These are phyloP conservation scores for Argyrosomus regius DNA, from an alignment of 2,797 vertebrate genomes.

Conservation along the genomic window DNA sequence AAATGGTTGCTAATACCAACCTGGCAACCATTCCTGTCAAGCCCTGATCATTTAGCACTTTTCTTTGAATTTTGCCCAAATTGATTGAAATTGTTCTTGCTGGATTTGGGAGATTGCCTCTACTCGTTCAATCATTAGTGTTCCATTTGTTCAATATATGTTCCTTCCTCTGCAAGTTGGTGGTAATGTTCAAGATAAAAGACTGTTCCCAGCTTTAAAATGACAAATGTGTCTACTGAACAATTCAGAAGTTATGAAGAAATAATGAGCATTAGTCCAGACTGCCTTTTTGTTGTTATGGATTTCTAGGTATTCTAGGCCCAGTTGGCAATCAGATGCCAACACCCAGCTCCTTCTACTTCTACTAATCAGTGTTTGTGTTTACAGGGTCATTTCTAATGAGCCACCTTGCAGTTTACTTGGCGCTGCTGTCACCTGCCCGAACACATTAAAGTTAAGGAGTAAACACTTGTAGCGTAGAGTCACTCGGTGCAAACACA, in stretches of 20 bases:
- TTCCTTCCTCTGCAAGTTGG: too few relatives aligned
- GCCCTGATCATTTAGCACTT: not conserved
- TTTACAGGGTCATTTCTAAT: slow-evolving; percentile 33
- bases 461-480: slow-evolving; percentile 3
- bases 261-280: not conserved
- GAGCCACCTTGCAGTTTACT: slow-evolving; percentile 20
- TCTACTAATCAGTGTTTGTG: slow-evolving; percentile 10
- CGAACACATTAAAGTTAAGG: slow-evolving; percentile 14
- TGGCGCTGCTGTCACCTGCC: not conserved
- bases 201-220: not conserved
- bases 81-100: not conserved
- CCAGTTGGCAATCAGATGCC: not conserved
- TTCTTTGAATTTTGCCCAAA: not conserved
- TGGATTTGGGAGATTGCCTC: not conserved
- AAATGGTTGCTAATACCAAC: too few relatives aligned
- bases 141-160: not conserved
- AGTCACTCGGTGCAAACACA: slow-evolving; percentile 23
- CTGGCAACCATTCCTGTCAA: too few relatives aligned
- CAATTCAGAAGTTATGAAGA: not conserved
- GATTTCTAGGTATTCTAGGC: not conserved
- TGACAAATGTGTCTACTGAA: not conserved
- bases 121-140: not conserved
- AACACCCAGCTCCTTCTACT: not conserved
- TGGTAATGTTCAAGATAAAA: not conserved
- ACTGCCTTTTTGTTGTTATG: not conserved